Conservation (phyloP, 2,888 invertebrate genomes). For the Polymixis lichenea region DNA sequence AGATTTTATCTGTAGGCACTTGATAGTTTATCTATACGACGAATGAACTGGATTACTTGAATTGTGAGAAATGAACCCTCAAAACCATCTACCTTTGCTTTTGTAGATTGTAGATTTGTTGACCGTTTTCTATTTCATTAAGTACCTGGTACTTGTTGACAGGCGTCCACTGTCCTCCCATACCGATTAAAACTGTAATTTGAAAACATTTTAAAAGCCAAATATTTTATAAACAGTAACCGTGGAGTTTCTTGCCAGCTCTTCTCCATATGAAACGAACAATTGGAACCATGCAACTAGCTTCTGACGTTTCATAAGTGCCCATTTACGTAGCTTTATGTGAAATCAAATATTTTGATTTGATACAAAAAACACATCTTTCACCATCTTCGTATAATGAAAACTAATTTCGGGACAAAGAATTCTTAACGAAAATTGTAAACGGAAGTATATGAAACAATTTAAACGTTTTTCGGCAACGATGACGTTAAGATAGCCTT, state of each 20-base stretch:
- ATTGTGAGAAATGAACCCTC: neutral
- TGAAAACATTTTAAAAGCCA: neutral
- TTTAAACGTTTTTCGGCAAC: conserved; percentile 29
- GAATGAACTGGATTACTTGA: neutral
- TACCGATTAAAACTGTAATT: neutral
- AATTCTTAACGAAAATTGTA: too few species aligned
- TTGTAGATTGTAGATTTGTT: neutral
- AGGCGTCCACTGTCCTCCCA: neutral
- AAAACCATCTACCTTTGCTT: neutral
- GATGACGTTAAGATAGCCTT: conserved; percentile 51
- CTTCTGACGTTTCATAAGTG: neutral
- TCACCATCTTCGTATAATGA: neutral
- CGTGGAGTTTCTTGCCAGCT: neutral
- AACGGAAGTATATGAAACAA: conserved; percentile 45
- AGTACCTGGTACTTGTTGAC: neutral
- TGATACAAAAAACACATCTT: neutral
- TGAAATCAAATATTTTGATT: neutral
- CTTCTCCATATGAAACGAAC: neutral
- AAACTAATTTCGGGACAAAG: conserved; percentile 4
- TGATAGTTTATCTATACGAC: conserved; percentile 3
- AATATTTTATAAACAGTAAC: neutral
- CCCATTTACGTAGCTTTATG: neutral
- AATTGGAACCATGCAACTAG: neutral
- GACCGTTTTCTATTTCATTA: neutral
- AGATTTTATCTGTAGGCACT: conserved; percentile 21